phyloP scores from a whole-genome alignment of 2,888 invertebrate species.

The Epistrophe eligans region DNA sequence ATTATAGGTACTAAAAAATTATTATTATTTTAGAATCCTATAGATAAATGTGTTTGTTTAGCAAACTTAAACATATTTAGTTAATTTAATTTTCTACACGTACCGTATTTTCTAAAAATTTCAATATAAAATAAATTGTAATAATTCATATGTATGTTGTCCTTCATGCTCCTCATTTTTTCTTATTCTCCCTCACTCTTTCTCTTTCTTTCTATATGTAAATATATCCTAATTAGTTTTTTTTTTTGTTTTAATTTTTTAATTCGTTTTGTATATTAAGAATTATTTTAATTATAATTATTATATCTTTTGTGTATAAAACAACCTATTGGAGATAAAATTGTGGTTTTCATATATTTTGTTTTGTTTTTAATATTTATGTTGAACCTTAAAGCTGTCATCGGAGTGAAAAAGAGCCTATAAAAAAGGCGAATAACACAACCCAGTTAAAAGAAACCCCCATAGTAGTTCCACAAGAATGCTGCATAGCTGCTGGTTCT shows the following conservation, averaged over 20 bases:
- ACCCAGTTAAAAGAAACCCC: constrained; percentile 79
- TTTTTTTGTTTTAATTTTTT: constrained; percentile 28
- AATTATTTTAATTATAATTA: constrained; percentile 61
- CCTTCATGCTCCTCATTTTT: constrained; percentile 59
- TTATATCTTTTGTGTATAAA: constrained; percentile 71
- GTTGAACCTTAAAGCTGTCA: constrained; percentile 71
- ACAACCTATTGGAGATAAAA: constrained; percentile 75
- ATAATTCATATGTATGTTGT: constrained; percentile 74
- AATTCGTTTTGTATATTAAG: constrained; percentile 67
- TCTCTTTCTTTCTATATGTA: constrained; percentile 53
- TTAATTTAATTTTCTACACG: constrained; percentile 50
- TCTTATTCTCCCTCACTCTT: neutral
- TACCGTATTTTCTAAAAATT: constrained; percentile 46
- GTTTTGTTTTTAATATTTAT: constrained; percentile 2
- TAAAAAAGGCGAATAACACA: constrained; percentile 80
- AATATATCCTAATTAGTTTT: constrained; percentile 72
- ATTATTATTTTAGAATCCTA: constrained; percentile 28
- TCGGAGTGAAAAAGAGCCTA: constrained; percentile 76
- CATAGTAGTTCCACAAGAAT: constrained; percentile 80
- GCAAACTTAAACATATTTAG: constrained; percentile 52
- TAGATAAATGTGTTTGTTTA: constrained; percentile 47
- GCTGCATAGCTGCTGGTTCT: constrained; percentile 84
- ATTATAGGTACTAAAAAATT: neutral
- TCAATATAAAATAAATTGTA: constrained; percentile 74
- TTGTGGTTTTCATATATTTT: constrained; percentile 59